phyloP scores from a whole-genome alignment of 2,888 invertebrate species.

The Acleris literana region DNA sequence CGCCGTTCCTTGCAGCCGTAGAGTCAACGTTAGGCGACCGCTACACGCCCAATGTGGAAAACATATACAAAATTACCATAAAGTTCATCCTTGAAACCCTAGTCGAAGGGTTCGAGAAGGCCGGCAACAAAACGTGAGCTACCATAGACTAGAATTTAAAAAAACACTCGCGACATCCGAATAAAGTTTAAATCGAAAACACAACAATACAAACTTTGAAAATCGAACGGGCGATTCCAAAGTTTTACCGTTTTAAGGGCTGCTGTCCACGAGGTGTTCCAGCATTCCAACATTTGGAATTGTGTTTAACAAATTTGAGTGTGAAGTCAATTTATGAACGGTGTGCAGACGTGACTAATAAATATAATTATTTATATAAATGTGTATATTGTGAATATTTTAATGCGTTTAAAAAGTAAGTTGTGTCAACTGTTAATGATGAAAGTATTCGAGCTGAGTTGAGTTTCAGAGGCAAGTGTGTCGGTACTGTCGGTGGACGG shows the following conservation, averaged over 20 bases:
- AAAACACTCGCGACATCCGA: constrained; percentile 37
- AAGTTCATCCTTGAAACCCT: constrained; percentile 95
- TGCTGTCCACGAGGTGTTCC: constrained; percentile 23
- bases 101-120: constrained; percentile 89
- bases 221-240: constrained; percentile 43
- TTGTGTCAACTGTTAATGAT: constrained; percentile 36
- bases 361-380: constrained; percentile 36
- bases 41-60: constrained; percentile 95
- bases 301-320: constrained; percentile 21
- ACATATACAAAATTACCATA: constrained; percentile 94
- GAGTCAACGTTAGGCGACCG: constrained; percentile 93
- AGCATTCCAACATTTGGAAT: constrained; percentile 36
- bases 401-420: constrained; percentile 40
- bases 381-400: constrained; percentile 59
- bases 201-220: constrained; percentile 39
- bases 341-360: constrained; percentile 30
- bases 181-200: constrained; percentile 22
- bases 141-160: constrained; percentile 21
- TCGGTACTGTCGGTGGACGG: constrained; percentile 24
- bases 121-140: constrained; percentile 67
- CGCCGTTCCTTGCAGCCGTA: constrained; percentile 94
- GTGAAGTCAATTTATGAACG: constrained; percentile 34
- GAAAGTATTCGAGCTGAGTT: constrained; percentile 19
- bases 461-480: constrained; percentile 17
- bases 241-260: constrained; percentile 36